Evolutionary conservation across 2,113 vertebrate genomes (phyloP).

Genomic region (Megaleporinus macrocephalus): DNA sequence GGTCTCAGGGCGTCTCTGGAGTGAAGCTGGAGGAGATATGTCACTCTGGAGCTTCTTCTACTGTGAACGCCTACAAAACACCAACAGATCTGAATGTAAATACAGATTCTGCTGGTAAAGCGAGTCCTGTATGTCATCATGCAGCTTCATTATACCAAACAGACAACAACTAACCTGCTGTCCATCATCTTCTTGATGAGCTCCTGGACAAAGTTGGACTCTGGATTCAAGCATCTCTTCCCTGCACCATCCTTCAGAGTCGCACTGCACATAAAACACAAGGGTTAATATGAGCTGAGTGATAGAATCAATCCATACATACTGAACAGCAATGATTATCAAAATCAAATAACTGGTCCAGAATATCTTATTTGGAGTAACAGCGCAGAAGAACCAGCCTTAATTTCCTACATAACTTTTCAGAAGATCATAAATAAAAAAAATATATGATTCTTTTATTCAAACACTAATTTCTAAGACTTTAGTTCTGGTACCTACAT

Average conservation of each 20-base stretch:
- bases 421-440: no score
- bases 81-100: background rate
- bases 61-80: background rate
- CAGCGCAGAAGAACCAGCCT: no score
- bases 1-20: background rate
- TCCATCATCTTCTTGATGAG: background rate
- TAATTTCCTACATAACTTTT: no score
- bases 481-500: no score
- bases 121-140: no score
- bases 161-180: background rate
- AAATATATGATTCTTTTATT: no score
- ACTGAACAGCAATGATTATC: no score
- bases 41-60: background rate
- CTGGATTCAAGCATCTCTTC: conserved; percentile 38
- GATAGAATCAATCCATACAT: no score
- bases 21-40: background rate
- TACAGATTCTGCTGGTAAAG: background rate
- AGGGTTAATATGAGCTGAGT: no score
- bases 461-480: no score
- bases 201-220: background rate
- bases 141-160: background rate
- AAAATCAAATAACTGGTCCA: no score
- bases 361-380: no score
- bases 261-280: conserved; percentile 24
- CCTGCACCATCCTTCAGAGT: conserved; percentile 46